Base-by-base conservation (phyloP, 1,140 invertebrate genomes). In the Vanessa atalanta region DNA sequence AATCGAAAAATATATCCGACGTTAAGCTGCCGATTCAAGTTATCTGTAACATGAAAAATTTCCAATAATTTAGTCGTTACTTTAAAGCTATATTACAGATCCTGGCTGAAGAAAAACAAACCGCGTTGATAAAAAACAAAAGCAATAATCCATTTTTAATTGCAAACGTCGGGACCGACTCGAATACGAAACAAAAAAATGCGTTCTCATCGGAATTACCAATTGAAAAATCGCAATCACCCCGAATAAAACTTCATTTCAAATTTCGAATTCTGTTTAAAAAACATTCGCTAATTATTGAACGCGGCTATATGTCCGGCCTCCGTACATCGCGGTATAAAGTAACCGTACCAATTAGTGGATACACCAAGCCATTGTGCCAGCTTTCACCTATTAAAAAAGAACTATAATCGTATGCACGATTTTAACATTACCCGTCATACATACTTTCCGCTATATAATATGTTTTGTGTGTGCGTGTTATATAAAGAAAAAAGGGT, bases 201-300 rank as follows among this genome's bases (percentile, higher is more conserved):
- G 77, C 78, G 78, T 79, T 76, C 80, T 78, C 76, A 77, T 84
- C 79, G 80, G 79, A 83, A 85, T 81, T 85, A 82, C 81, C 79
- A 88, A 87, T 86, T 87, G 80, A 85, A 90, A 88, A 88, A 85
- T 86, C 79, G 80, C 85, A 86, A 90, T 89, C 86, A 84, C 80
- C 50, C 86, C 81, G 85, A 89, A 88, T 88, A 90, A 90, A 91
- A 89, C 83, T 89, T 88, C 85, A 90, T 90, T 90, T 90, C 84
- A 90, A 92, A 89, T 88, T 88, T 89, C 76, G 83, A 86, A 87
- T 89, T 87, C 88, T 85, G 85, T 84, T 90, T 91, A 86, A 89
- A 90, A 90, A 92, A 90, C 90, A 88, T 89, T 87, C 85, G 82
- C 87, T 92, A 90, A 92, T 92, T 92, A 92, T 92, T 85, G 88